Percentiles rank a stretch among this genome's conserved stretches.
phyloP scores from a whole-genome alignment of 2,797 vertebrate species.

The Peromyscus nudipes region DNA sequence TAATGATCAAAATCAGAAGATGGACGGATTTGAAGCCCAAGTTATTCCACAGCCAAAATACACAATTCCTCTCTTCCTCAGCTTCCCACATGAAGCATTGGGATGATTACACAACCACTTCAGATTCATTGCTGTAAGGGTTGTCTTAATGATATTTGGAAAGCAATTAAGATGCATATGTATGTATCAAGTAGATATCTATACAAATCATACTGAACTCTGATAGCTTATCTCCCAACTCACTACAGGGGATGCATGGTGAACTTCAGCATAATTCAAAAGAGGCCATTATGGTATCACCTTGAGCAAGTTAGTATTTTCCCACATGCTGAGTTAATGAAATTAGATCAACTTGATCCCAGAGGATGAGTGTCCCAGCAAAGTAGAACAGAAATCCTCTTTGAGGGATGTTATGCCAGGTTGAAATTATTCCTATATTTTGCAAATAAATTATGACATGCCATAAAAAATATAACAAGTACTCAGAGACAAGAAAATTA shows the following conservation, averaged over 20 bases:
- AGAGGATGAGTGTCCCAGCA: neutral
- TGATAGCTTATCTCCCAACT: neutral
- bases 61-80: neutral
- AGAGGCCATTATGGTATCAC: neutral
- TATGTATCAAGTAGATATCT: neutral
- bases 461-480: constrained; percentile 25
- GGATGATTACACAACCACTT: neutral
- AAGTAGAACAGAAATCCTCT: neutral
- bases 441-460: constrained; percentile 38
- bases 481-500: constrained; percentile 50
- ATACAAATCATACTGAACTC: neutral
- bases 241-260: neutral
- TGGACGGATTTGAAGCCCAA: neutral
- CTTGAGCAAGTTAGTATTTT: neutral
- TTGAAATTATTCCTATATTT: constrained; percentile 45
- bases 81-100: neutral
- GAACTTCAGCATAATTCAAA: neutral
- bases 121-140: neutral
- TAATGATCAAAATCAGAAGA: neutral
- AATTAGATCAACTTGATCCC: constrained; percentile 32
- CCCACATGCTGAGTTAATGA: neutral
- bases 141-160: constrained; percentile 6
- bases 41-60: neutral
- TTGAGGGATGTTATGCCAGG: constrained; percentile 13
- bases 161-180: constrained; percentile 9